Evolutionary conservation across 2,113 vertebrate species (phyloP).

Genomic region (Oncorhynchus kisutch): DNA sequence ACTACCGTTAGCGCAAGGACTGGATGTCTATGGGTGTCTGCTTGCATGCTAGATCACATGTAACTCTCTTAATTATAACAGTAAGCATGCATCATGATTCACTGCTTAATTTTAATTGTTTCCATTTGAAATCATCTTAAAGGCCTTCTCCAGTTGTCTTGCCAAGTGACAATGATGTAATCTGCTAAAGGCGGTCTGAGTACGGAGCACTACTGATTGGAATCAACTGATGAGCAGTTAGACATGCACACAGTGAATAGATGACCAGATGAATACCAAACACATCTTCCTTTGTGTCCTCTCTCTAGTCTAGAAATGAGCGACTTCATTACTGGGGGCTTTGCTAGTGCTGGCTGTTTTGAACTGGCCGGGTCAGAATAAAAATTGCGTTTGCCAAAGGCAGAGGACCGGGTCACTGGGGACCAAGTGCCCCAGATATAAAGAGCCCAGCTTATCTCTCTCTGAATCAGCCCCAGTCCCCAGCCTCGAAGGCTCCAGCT

Average conservation of each 20-base stretch:
- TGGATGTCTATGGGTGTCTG: too few relatives aligned
- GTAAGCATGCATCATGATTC: slow-evolving; percentile 4
- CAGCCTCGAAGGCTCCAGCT: background rate
- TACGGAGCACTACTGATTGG: too few relatives aligned
- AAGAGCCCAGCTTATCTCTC: slow-evolving; percentile 66
- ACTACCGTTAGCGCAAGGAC: too few relatives aligned
- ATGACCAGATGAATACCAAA: slow-evolving; percentile 34
- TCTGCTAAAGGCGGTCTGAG: too few relatives aligned
- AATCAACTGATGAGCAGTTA: too few relatives aligned
- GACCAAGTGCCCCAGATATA: slow-evolving; percentile 75
- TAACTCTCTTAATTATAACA: background rate
- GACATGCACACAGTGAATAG: too few relatives aligned
- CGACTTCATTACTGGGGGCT: slow-evolving; percentile 64
- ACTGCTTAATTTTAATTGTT: slow-evolving; percentile 7
- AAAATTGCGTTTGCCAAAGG: slow-evolving; percentile 72
- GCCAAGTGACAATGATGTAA: too few relatives aligned
- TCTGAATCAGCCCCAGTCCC: slow-evolving; percentile 53
- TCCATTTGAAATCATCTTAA: slow-evolving; percentile 20
- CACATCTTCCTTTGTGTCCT: slow-evolving; percentile 42
- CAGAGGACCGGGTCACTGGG: slow-evolving; percentile 64
- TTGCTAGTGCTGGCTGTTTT: slow-evolving; percentile 38
- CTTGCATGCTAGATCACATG: background rate
- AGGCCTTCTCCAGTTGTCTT: too few relatives aligned
- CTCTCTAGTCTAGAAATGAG: slow-evolving; percentile 62
- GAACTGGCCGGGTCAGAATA: slow-evolving; percentile 65